Conservation (phyloP, 2,113 vertebrate genomes). For the Thalassoma bifasciatum region DNA sequence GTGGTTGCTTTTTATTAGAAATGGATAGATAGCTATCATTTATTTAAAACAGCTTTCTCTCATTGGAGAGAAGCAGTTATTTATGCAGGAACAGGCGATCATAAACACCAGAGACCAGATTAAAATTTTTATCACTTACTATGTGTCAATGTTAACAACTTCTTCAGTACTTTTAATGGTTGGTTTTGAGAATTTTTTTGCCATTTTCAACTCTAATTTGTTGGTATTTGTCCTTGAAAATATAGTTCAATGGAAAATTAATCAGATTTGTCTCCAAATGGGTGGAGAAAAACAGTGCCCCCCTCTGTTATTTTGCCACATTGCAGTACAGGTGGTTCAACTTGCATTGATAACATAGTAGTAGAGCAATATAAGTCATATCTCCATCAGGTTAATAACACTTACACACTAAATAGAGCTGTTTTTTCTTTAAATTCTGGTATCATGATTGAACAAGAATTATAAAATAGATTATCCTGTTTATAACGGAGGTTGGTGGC, state of each 20-base stretch:
- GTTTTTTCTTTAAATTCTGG: not conserved
- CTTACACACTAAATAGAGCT: not conserved
- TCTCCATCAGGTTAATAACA: not conserved
- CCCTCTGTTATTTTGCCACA: not conserved
- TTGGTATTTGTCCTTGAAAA: too few species aligned
- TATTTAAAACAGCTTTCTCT: not conserved
- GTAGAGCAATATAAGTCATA: not conserved
- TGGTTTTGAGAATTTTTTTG: too few species aligned
- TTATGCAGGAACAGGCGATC: not conserved
- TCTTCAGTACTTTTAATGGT: too few species aligned
- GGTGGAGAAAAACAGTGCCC: conserved; percentile 11
- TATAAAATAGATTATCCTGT: not conserved
- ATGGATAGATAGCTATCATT: not conserved
- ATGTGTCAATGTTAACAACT: not conserved
- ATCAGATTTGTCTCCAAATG: not conserved
- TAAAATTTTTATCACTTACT: not conserved
- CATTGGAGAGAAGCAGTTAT: not conserved
- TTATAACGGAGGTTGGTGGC: too few species aligned
- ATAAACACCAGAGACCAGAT: not conserved
- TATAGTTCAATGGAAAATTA: too few species aligned
- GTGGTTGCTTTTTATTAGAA: conserved; percentile 27
- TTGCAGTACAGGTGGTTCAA: not conserved
- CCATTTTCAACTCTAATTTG: too few species aligned
- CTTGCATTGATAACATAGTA: not conserved
- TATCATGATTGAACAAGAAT: not conserved